Evolutionary conservation across 2,797 vertebrate species (phyloP), one percentile per base, ranked within the genome.

Genomic region (Centropyge bicolor): DNA sequence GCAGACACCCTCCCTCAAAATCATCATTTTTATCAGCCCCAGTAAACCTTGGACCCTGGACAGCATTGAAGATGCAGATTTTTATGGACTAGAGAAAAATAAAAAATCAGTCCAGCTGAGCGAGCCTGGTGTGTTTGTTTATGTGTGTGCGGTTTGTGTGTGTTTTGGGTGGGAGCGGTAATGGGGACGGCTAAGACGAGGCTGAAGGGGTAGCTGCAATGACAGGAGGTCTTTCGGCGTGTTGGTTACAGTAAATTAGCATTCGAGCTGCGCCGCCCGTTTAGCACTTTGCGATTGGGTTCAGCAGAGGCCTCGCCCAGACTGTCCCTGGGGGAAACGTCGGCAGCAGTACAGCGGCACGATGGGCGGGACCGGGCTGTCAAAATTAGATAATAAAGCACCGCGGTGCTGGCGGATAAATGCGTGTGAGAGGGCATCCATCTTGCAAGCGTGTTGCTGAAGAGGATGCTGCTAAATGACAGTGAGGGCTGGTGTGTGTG

Each of bases 371-470:
- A 89, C 91, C 48, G 68, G 71, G 84, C 94, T 95, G 95, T 95
- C 94, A 96, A 92, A 94, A 93, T 94, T 90, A 94, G 94, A 95
- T 95, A 95, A 95, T 95, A 95, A 95, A 95, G 94, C 94, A 94
- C 91, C 91, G 65, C 76, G 85, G 93, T 78, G 89, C 93, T 90
- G 87, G 92, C 88, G 89, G 94, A 94, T 93, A 94, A 93, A 93
- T 92, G 93, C 86, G 85, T 88, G 91, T 86, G 90, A 93, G 94
- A 93, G 94, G 92, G 93, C 93, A 95, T 95, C 95, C 93, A 95
- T 95, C 94, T 95, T 95, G 93, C 87, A 90, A 90, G 91, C 84
- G 88, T 86, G 89, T 84, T 87, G 89, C 91, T 91, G 93, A 93
- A 91, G 93, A 92, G 93, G 93, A 94, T 93, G 93, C 90, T 87